Evolutionary conservation across 1,140 invertebrate species (phyloP).

Genomic region (Drosophila dunni): DNA sequence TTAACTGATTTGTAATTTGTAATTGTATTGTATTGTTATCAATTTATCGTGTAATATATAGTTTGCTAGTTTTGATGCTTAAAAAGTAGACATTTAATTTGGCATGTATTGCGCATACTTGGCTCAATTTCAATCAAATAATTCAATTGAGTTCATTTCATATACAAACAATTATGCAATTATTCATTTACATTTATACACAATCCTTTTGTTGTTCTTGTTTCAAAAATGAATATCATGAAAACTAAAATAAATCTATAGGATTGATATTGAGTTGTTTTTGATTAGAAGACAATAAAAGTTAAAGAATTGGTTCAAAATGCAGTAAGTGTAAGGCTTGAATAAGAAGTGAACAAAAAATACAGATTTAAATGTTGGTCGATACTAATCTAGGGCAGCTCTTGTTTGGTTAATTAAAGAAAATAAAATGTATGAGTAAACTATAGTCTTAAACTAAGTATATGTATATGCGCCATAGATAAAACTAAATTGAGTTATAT

Average conservation of each 20-base stretch:
- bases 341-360: constrained; percentile 38
- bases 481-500: constrained; percentile 66
- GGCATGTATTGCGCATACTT: constrained; percentile 77
- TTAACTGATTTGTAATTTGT: constrained; percentile 65
- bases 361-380: constrained; percentile 47
- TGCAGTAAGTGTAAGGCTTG: constrained; percentile 21
- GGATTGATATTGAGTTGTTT: constrained; percentile 23
- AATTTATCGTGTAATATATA: constrained; percentile 51
- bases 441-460: constrained; percentile 41
- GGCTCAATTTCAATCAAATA: constrained; percentile 51
- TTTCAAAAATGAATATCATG: constrained; percentile 33
- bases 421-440: constrained; percentile 41
- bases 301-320: constrained; percentile 30
- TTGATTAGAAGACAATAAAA: constrained; percentile 22
- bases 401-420: constrained; percentile 30
- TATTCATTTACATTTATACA: constrained; percentile 64
- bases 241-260: constrained; percentile 37
- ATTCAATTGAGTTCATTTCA: constrained; percentile 61
- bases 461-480: constrained; percentile 51
- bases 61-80: constrained; percentile 67
- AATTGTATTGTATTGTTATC: constrained; percentile 69
- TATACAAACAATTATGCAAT: constrained; percentile 55
- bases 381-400: constrained; percentile 59
- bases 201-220: constrained; percentile 48
- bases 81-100: constrained; percentile 79